phyloP scores from a whole-genome alignment of 2,113 vertebrate species.

The Percopsis transmontana region DNA sequence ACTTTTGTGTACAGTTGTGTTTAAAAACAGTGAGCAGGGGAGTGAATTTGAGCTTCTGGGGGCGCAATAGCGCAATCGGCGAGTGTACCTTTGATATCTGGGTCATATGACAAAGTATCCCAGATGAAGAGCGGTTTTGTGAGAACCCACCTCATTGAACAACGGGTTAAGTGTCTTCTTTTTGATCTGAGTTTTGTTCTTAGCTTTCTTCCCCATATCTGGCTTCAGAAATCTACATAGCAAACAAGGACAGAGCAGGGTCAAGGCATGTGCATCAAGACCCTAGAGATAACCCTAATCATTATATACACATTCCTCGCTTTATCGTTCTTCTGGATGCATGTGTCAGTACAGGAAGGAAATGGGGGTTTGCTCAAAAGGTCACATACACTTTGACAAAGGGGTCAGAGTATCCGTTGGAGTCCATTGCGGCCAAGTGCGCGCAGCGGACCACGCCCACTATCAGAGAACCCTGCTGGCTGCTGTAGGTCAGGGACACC shows the following conservation, averaged over 20 bases:
- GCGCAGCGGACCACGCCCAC: conserved; percentile 93
- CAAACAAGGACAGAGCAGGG: not conserved
- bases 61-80: too few species aligned
- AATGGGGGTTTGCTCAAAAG: not conserved
- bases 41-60: not conserved
- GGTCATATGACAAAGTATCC: not conserved
- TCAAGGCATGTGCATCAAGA: not conserved
- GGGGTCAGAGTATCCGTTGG: conserved; percentile 95
- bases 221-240: conserved; percentile 89
- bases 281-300: too few species aligned
- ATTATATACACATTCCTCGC: not conserved
- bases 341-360: not conserved
- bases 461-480: conserved; percentile 84
- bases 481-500: conserved; percentile 93
- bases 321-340: too few species aligned
- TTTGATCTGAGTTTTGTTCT: conserved; percentile 95
- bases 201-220: conserved; percentile 96
- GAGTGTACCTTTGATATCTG: not conserved
- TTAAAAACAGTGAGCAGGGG: too few species aligned
- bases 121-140: too few species aligned
- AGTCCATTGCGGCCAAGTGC: conserved; percentile 94
- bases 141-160: conserved; percentile 90
- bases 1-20: too few species aligned
- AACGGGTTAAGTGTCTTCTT: conserved; percentile 97
- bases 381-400: conserved; percentile 91